Evolutionary conservation across 2,797 vertebrate species (phyloP), one percentile per base, ranked within the genome.

Genomic region (Taeniopygia guttata): DNA sequence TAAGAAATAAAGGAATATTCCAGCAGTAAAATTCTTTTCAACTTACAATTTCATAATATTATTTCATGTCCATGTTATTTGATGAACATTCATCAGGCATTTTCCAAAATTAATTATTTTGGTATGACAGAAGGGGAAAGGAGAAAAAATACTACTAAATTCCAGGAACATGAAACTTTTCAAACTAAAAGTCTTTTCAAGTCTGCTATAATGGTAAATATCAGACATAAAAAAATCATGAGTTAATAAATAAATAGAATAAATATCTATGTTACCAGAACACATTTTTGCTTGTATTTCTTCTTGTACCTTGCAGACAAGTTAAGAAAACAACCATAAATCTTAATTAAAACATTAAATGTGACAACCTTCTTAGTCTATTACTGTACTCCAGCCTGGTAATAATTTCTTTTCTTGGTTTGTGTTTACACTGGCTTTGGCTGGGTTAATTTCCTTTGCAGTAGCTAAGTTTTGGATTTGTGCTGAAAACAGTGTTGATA

Each of bases 321-420:
- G 55, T 96, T 94, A 88, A 95, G 74, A 89, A 95, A 96, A 94
- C 42, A 85, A 63, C 46, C 64, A 14, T 68, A 94, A 93, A 21
- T 86, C 42, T 75, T 83, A 94, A 96, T 94, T 82, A 96, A 90
- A 42, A 72, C 36, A 92, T 86, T 94, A 96, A 94, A 95, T 90
- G 21, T 64, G 70, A 83, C 84, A 91, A 49, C 45, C 26, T 93
- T 48, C 84, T 92, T 92, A 74, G 25, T 80, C 27, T 83, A 63
- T 90, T 93, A 76, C 63, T 49, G 9, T 96, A 58, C 63, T 89
- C 43, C 74, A 97, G 48, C 17, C 56, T 93, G n/a, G 32, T 58
- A 95, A 95, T 81, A 84, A 90, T 60, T 94, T 90, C 15, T 58
- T 93, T 88, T 30, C 59, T 63, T 89, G 6, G 3, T n/a, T 59